Percentiles rank a stretch among this genome's conserved stretches.
phyloP scores from a whole-genome alignment of 1,140 invertebrate species.

The Drosophila virilis region DNA sequence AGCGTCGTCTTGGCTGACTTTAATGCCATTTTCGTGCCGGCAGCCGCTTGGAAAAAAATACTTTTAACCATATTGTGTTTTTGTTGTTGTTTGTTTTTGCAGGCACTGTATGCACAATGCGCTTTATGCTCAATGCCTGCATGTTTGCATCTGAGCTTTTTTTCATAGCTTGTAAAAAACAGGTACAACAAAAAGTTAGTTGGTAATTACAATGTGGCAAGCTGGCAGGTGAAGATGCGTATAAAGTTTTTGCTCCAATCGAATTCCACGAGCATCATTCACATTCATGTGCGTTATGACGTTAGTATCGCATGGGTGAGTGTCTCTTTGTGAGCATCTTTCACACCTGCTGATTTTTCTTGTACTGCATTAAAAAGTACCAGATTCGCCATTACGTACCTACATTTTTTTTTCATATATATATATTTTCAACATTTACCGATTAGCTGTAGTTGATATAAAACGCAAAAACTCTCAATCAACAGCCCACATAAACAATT shows the following conservation, averaged over 20 bases:
- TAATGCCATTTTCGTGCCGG: slow-evolving; percentile 78
- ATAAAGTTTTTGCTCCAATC: neutral
- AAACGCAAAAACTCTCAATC: slow-evolving; percentile 20
- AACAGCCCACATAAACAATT: slow-evolving; percentile 29
- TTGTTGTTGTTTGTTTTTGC: slow-evolving; percentile 15
- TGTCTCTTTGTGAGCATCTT: neutral
- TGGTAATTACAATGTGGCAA: slow-evolving; percentile 16
- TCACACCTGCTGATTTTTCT: neutral
- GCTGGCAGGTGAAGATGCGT: slow-evolving; percentile 16
- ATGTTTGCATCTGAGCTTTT: slow-evolving; percentile 8
- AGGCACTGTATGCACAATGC: slow-evolving; percentile 20
- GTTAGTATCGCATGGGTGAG: neutral
- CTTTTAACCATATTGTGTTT: slow-evolving; percentile 10
- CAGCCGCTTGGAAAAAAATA: slow-evolving; percentile 45
- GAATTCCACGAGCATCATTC: neutral
- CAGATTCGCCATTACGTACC: neutral
- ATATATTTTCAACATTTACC: neutral
- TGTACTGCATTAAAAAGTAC: neutral
- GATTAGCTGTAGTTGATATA: slow-evolving; percentile 10
- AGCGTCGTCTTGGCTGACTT: slow-evolving; percentile 54
- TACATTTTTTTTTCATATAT: neutral
- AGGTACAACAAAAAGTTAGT: neutral
- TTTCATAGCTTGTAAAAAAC: slow-evolving; percentile 5
- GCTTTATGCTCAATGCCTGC: slow-evolving; percentile 21
- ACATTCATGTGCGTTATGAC: neutral